Evolutionary conservation across 2,888 invertebrate genomes (phyloP).

Genomic region (Eledona agricola): DNA sequence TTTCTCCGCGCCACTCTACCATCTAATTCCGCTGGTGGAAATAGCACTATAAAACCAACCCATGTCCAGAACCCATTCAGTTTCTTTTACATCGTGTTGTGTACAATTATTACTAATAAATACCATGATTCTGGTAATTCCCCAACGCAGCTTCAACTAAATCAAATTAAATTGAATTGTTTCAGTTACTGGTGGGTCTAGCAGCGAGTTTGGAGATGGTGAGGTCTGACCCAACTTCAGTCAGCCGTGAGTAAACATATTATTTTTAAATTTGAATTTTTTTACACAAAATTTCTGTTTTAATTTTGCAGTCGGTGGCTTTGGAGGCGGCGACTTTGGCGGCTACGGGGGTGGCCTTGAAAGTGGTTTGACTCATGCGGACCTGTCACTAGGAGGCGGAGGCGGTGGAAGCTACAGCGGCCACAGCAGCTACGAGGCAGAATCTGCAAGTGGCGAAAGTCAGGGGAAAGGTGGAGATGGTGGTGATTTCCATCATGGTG

Average conservation of each 20-base stretch:
- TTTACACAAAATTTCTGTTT: neutral
- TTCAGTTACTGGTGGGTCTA: no score
- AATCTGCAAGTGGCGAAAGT: no score
- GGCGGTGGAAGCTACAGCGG: conserved; percentile 21
- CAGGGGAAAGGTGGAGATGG: conserved; percentile 10
- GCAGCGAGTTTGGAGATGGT: no score
- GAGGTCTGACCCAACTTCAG: conserved; percentile 5
- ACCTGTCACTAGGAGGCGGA: neutral
- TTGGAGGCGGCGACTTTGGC: conserved; percentile 7
- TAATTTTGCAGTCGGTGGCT: neutral
- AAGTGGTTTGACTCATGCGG: conserved; percentile 1
- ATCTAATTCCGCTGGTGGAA: conserved; percentile 19
- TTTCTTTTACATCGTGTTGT: conserved; percentile 8
- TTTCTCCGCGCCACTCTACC: conserved; percentile 24
- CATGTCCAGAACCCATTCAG: conserved; percentile 11
- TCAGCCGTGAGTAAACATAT: conserved; percentile 3
- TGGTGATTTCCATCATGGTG: conserved; percentile 23
- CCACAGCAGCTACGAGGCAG: conserved; percentile 14
- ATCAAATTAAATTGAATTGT: no score
- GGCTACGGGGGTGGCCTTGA: conserved; percentile 10
- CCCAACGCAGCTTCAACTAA: no score
- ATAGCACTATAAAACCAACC: conserved; percentile 18
- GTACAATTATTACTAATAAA: neutral
- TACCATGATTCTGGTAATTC: neutral
- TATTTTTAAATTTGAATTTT: neutral